phyloP scores from a whole-genome alignment of 2,113 vertebrate species.

The Penelope pileata region DNA sequence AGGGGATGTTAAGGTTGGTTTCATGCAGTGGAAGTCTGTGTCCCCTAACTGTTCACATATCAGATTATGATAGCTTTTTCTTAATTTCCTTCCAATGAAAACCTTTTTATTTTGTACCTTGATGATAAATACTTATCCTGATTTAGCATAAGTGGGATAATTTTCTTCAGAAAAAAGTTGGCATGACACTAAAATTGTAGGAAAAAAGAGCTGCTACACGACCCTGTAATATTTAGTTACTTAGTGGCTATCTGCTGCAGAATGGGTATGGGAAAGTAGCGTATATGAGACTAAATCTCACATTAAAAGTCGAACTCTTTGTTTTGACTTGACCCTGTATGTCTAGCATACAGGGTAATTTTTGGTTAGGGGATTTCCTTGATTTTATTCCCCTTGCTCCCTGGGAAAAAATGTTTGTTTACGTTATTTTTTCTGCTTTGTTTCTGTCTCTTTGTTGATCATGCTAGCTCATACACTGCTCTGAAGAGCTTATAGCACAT shows the following conservation, averaged over 20 bases:
- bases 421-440: neutral
- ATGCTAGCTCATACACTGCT: neutral
- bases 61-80: neutral
- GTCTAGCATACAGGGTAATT: neutral
- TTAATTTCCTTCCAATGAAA: neutral
- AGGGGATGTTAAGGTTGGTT: neutral
- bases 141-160: neutral
- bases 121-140: neutral
- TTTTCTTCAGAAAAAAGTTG: neutral
- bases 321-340: too few species aligned
- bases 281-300: neutral
- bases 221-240: neutral
- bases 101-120: neutral
- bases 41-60: neutral
- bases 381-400: neutral
- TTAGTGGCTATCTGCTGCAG: neutral
- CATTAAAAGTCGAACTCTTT: neutral
- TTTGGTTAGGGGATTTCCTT: neutral
- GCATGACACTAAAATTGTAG: neutral
- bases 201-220: neutral
- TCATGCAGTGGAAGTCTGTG: rapidly evolving
- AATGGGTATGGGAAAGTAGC: neutral
- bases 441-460: neutral
- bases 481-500: neutral
- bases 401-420: neutral